Evolutionary conservation across 2,888 invertebrate genomes (phyloP), one percentile per base, ranked within the genome.

Genomic region (Aleiodes alternator): DNA sequence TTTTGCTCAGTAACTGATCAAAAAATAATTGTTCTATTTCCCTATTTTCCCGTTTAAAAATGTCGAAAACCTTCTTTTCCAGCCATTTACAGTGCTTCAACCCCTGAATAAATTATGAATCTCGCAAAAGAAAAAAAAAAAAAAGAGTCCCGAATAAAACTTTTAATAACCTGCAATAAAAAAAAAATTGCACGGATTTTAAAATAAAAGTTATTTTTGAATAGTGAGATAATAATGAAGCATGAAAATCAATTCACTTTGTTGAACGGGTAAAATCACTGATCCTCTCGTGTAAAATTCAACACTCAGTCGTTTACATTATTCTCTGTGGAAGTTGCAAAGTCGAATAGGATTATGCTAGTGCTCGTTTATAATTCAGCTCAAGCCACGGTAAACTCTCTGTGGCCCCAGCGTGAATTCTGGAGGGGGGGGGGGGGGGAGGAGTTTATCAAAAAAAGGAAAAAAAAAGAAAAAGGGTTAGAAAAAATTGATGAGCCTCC

Each of bases 261-360:
- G 61, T 16, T 23, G 8, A 11, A 11, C 43, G 9, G 1, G 23
- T 1, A 16, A 16, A 64, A 64, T 48, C 16, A 48, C 64, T 64
- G 64, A 64, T 64, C 16, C 64, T 48, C n/a, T 16, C 64, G 43
- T 64, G 14, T 14, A 64, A 64, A 64, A 64, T 64, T 64, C 23
- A 64, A 64, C 43, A 64, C 43, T 64, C 34, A 11, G 64, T 48
- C 64, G 64, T 64, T 64, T 48, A 43, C 64, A 43, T 43, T 12
- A 64, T 64, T 64, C 64, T 59, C 64, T 43, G 11, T 43, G 61
- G 23, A 64, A 64, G 64, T 64, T 64, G 64, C 43, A 64, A 64
- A 48, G 64, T 43, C 23, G 64, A 16, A 3, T 64, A 23, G 64
- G 48, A 64, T 64, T 64, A 64, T 48, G 64, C 64, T 64, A 64